Base-by-base conservation (phyloP, 2,797 vertebrate genomes). In the Hippopotamyrus pictus region DNA sequence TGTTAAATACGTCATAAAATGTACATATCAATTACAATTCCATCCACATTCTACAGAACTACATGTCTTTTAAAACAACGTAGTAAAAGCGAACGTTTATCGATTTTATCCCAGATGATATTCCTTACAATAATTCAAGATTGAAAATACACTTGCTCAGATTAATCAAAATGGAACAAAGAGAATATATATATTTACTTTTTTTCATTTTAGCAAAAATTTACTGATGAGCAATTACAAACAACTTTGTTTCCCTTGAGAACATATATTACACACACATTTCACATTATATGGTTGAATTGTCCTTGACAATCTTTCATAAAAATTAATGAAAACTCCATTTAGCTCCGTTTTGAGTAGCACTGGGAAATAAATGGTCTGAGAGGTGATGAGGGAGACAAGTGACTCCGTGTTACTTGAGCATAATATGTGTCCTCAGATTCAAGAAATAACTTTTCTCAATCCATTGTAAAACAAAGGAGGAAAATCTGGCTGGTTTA, bases 281-380 rank as follows among this genome's bases (percentile, higher is more conserved):
- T 7, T 44, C n/a, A 53, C 84, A 53, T 41, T 65, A 14, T 37
- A 69, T 25, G 8, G 11, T 48, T 29, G 57, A 69, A 69, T 22
- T 69, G 7, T 50, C 25, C 84, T 29, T 84, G 50, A 87, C 6
- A 46, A 41, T 82, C 14, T n/a, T 73, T 88, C 62, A 69, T 25
- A 25, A 73, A 37, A 37, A 62, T 57, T 0, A 87, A 22, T 33
- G 8, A 4, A 87, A 59, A 44, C 3, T 37, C 12, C 50, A 33
- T 86, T 89, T 86, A 89, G 29, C n/a, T 37, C 76, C 86, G 88
- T 91, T 92, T 44, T 88, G 82, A 82, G 88, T 86, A 83, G 91
- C 89, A 91, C 90, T 91, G 88, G 90, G 86, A 89, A 88, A 89
- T 83, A 91, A 90, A 91, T 89, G 53, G 82, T 57, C 90, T 90